phyloP scores from a whole-genome alignment of 2,113 vertebrate genomes.

The Climacteris rufus region DNA sequence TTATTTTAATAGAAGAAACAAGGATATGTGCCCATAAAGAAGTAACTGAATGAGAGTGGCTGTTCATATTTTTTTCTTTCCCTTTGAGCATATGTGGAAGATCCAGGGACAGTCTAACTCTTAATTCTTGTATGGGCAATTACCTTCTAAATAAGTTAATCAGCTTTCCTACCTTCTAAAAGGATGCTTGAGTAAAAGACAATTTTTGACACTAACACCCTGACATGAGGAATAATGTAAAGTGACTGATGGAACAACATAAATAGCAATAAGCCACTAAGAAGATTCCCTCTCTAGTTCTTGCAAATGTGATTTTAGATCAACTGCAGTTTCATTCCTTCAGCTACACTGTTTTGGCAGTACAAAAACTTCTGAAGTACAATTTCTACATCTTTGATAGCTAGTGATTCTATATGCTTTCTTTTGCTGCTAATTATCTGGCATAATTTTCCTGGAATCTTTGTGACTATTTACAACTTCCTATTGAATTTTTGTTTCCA shows the following conservation, averaged over 20 bases:
- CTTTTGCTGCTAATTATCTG: slow-evolving; percentile 19
- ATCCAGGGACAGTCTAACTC: neutral
- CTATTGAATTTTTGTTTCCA: neutral
- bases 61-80: neutral
- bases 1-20: neutral
- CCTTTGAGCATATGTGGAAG: neutral
- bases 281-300: slow-evolving; percentile 37
- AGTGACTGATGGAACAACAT: slow-evolving; percentile 47
- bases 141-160: slow-evolving; percentile 47
- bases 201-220: slow-evolving; percentile 54
- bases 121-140: slow-evolving; percentile 40
- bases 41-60: neutral
- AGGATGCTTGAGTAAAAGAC: slow-evolving; percentile 24
- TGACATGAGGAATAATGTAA: slow-evolving; percentile 44
- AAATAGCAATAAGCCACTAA: slow-evolving; percentile 47
- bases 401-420: neutral
- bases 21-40: neutral
- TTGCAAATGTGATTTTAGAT: slow-evolving; percentile 44
- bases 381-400: neutral
- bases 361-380: slow-evolving; percentile 10
- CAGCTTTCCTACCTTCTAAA: slow-evolving; percentile 48
- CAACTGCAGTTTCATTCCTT: slow-evolving; percentile 9
- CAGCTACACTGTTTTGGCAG: neutral
- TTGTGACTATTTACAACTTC: neutral
- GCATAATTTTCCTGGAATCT: neutral